phyloP scores from a whole-genome alignment of 2,113 vertebrate species.

The Notiomystis cincta region DNA sequence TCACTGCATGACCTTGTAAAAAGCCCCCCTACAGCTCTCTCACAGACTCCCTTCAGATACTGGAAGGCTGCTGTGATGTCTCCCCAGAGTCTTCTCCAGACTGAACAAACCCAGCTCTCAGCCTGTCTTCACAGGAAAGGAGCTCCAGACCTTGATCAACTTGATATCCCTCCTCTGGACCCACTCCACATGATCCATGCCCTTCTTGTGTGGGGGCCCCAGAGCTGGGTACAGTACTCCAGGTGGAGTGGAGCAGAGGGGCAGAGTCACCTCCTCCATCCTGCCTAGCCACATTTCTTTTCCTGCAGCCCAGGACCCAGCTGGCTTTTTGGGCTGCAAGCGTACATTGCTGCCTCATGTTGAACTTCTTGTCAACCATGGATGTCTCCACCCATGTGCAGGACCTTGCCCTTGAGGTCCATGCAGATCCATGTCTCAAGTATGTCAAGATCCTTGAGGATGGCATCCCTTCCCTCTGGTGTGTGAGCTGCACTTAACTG shows the following conservation, averaged over 20 bases:
- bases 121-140: not conserved
- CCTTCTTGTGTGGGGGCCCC: not conserved
- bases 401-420: not conserved
- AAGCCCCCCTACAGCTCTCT: not conserved
- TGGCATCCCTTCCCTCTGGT: not conserved
- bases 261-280: not conserved
- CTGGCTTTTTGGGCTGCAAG: not conserved
- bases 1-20: no score
- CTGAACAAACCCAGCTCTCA: not conserved
- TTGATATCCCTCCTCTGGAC: not conserved
- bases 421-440: fast-evolving
- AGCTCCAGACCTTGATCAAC: not conserved
- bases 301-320: not conserved
- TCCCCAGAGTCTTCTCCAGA: not conserved
- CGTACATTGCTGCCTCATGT: fast-evolving
- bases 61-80: no score
- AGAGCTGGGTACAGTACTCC: not conserved
- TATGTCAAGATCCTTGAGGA: not conserved
- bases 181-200: fast-evolving
- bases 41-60: no score
- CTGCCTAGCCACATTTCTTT: not conserved
- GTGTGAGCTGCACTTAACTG: not conserved
- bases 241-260: not conserved
- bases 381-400: no score
- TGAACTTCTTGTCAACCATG: not conserved